Evolutionary conservation across 2,888 invertebrate species (phyloP).

Genomic region (Ceriagrion tenellum): DNA sequence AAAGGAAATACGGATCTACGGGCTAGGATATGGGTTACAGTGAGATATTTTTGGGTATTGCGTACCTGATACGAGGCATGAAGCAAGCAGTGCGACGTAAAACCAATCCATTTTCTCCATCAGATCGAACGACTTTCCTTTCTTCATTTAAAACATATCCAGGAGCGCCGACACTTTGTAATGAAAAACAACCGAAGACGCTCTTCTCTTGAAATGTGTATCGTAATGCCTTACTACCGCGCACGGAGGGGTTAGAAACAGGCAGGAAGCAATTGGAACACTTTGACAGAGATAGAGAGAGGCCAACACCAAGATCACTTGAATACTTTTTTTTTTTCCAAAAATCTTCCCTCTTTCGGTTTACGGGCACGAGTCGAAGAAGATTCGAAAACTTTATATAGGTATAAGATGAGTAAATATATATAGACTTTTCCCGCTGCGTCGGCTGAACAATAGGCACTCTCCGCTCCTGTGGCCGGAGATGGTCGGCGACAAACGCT

Average conservation of each 20-base stretch:
- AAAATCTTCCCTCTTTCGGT: too few species aligned
- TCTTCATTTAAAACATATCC: slow-evolving; percentile 60
- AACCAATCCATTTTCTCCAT: slow-evolving; percentile 64
- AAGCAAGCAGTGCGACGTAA: slow-evolving; percentile 24
- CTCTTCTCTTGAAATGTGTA: background rate
- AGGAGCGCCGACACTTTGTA: slow-evolving; percentile 48
- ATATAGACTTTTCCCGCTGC: background rate
- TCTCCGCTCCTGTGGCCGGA: background rate
- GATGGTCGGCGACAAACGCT: background rate
- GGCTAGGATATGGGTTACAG: too few species aligned
- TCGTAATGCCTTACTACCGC: background rate
- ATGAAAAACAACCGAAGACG: background rate
- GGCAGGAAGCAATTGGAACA: slow-evolving; percentile 5
- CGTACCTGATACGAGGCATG: slow-evolving; percentile 50
- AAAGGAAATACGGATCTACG: background rate
- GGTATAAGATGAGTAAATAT: too few species aligned
- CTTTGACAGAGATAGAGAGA: background rate
- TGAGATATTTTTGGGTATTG: too few species aligned
- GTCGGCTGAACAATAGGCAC: background rate
- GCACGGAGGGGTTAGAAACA: background rate
- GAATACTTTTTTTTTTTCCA: too few species aligned
- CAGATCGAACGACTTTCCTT: background rate
- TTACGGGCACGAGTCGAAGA: background rate
- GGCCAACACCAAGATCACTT: slow-evolving; percentile 5
- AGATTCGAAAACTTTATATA: background rate